phyloP scores from a whole-genome alignment of 2,113 vertebrate genomes.

The Regulus satrapa region DNA sequence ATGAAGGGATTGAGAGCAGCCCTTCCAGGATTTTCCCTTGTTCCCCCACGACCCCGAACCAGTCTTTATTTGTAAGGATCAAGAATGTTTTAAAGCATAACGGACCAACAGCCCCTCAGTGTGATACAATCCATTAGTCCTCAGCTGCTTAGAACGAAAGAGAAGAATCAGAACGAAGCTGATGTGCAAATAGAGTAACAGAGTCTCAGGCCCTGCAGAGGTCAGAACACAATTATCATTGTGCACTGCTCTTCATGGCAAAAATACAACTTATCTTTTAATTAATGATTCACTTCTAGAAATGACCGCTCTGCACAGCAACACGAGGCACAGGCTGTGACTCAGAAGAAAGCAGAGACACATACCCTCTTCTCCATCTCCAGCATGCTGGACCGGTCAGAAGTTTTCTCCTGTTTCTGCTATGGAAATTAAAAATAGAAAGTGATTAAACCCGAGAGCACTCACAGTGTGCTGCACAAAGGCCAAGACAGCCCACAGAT shows the following conservation, averaged over 20 bases:
- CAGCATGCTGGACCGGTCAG: conserved; percentile 85
- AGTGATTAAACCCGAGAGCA: neutral
- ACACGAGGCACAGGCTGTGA: neutral
- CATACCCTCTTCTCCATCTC: conserved; percentile 91
- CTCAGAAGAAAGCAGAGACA: conserved; percentile 13
- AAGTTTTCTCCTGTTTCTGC: conserved; percentile 89
- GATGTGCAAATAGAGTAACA: neutral
- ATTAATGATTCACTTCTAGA: conserved; percentile 29
- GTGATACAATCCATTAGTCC: neutral
- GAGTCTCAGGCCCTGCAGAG: neutral
- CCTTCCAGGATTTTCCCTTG: neutral
- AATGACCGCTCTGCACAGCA: neutral
- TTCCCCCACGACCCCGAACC: neutral
- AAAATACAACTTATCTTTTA: conserved; percentile 38
- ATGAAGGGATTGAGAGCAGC: neutral
- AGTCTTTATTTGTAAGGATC: neutral
- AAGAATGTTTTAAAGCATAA: neutral
- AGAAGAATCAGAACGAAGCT: neutral
- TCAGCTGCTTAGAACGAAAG: neutral
- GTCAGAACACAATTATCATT: conserved; percentile 21
- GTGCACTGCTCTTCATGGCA: neutral
- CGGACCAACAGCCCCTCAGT: neutral
- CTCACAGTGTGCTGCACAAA: neutral
- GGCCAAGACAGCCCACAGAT: neutral
- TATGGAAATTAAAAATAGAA: conserved; percentile 37